phyloP scores from a whole-genome alignment of 2,113 vertebrate species.

The Phrynocephalus versicolor region DNA sequence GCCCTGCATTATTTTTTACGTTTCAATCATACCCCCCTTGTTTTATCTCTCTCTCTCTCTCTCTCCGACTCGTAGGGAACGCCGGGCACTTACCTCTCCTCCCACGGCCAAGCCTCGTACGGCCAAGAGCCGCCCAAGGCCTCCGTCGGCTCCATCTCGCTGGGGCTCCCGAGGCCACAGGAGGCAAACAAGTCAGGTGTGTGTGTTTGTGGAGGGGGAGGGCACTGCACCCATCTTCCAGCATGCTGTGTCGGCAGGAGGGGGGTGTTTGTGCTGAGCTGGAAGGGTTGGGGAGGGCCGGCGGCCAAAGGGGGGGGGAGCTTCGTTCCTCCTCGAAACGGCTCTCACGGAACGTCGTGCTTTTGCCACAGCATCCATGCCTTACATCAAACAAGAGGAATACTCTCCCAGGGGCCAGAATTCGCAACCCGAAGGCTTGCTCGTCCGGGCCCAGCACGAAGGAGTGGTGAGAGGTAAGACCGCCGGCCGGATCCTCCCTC shows the following conservation, averaged over 20 bases:
- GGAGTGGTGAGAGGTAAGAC: constrained; percentile 87
- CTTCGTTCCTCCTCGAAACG: too few relatives aligned
- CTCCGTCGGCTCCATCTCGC: constrained; percentile 92
- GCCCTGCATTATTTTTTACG: not conserved
- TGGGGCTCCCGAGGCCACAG: constrained; percentile 93
- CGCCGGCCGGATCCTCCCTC: too few relatives aligned
- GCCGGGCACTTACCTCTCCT: constrained; percentile 93
- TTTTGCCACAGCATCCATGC: constrained; percentile 68
- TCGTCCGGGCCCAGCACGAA: constrained; percentile 87
- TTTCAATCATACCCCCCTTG: not conserved
- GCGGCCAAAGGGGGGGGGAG: too few relatives aligned
- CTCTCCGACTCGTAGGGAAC: constrained; percentile 82
- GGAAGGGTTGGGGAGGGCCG: too few relatives aligned
- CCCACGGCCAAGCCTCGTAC: constrained; percentile 87
- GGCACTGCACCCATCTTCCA: too few relatives aligned
- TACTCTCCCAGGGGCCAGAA: constrained; percentile 86
- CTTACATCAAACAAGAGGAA: constrained; percentile 90
- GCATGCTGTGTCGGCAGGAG: too few relatives aligned
- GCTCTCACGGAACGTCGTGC: not conserved
- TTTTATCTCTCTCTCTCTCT: not conserved
- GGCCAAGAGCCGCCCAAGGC: constrained; percentile 88
- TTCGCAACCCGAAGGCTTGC: constrained; percentile 83
- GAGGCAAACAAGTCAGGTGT: constrained; percentile 89
- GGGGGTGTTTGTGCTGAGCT: too few relatives aligned
- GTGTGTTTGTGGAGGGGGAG: too few relatives aligned